Evolutionary conservation across 2,113 vertebrate genomes (phyloP), one percentile per base, ranked within the genome.

Genomic region (Peromyscus maniculatus): DNA sequence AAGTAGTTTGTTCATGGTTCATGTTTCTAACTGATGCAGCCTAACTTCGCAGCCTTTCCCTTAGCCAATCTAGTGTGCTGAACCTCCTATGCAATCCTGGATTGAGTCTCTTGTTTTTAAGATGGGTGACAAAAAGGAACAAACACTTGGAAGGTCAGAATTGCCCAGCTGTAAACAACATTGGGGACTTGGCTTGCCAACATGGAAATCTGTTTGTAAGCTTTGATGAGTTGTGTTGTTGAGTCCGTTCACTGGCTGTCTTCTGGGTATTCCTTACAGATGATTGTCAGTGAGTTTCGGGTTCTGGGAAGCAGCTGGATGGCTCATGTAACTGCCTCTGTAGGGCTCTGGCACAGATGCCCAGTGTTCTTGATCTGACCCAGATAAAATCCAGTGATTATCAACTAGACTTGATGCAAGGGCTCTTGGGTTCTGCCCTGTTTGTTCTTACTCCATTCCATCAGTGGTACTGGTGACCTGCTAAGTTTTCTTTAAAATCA

Each of bases 301-400:
- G 94, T 96, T 97, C 96, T 97, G 92, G 91, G 92, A 98, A 98
- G 96, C 96, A 98, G 97, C 97, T 96, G 97, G 96, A 89, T 69
- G 77, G 97, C 96, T 97, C 69, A 49, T 95, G 71, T 93, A 97
- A 94, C 91, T 97, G 83, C 36, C 95, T 98, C 95, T 94, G 93
- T 43, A 43, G 93, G 91, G n/a, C 96, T 97, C 96, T 91, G 71
- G 92, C 97, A 97, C 87, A 97, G 88, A 95, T 57, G 52, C 87
- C 77, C 82, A 97, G 92, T 78, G 62, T 98, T 98, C 95, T 98
- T 98, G 93, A 97, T 96, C 67, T 97, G 92, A 98, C 96, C 94
- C 93, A 91, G 24, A 94, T 88, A 95, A 96, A 98, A 91, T 78
- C 88, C 64, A 95, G 96, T 88, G 93, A 67, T 71, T 97, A 97